Conservation (phyloP, 2,797 vertebrate genomes). For the Gallinago solitaria region DNA sequence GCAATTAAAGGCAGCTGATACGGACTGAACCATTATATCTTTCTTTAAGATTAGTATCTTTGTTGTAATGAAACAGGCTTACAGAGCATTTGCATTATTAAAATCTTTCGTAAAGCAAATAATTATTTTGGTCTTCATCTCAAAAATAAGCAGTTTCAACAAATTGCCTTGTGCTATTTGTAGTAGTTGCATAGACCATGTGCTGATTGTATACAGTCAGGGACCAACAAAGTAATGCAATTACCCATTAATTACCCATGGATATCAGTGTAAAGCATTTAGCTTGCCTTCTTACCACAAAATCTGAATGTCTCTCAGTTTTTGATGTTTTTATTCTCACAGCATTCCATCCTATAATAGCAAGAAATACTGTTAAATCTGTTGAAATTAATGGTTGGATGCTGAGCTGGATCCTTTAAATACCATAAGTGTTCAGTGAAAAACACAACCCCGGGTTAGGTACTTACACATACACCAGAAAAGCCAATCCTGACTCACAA, state of each 20-base stretch:
- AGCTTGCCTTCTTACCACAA: neutral
- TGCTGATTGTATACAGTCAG: neutral
- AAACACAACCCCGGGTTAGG: neutral
- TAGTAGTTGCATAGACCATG: neutral
- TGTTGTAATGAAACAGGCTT: neutral
- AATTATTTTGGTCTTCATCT: neutral
- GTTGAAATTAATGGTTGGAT: neutral
- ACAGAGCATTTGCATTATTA: neutral
- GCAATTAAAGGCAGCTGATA: neutral
- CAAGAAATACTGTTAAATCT: neutral
- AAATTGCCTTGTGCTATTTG: neutral
- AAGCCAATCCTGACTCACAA: neutral
- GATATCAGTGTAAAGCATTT: neutral
- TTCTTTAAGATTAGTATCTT: neutral
- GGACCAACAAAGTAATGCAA: neutral
- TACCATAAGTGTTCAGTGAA: neutral
- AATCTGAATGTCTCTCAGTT: neutral
- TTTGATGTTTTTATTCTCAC: neutral
- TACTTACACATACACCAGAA: neutral
- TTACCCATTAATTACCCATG: neutral
- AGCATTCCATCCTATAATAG: neutral
- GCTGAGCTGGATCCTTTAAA: neutral
- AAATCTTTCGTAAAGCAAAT: neutral
- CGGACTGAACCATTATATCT: neutral
- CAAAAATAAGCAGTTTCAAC: neutral